Evolutionary conservation across 2,113 vertebrate species (phyloP), one percentile per base, ranked within the genome.

Genomic region (Lanius ludovicianus): DNA sequence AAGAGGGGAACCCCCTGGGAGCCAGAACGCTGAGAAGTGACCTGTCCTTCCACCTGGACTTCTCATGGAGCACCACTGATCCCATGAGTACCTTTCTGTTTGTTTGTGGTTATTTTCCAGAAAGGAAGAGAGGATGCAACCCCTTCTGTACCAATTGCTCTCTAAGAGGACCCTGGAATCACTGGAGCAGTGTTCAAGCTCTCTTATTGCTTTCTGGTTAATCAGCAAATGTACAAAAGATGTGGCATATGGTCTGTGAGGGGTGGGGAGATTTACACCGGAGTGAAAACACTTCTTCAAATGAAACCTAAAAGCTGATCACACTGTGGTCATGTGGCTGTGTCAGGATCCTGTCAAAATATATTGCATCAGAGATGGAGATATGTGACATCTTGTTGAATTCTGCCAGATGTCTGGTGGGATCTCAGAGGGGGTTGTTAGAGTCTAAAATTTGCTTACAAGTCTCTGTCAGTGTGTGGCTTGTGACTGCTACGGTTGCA

Each of bases 211-310:
- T 78, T 87, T 82, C 62, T 39, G 33, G 77, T 50, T 74, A 50
- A 77, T 69, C 68, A 84, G 42, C 53, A 88, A 90, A 57, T 20
- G n/a, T 27, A 75, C 68, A 62, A 53, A 81, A 84, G 75, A 47
- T 67, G 30, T 56, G 65, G 19, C 96, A 95, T 89, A 93, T 85
- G 88, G 78, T 50, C 69, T 89, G 64, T 44, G 87, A 82, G 53
- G 65, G 19, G 39, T 39, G 78, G 62, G 62, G 53, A 82, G 53
- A 71, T 79, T 91, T 93, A 67, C 15, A 77, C 17, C 21, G n/a
- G 56, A 81, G 23, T 0, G 3, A 84, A 90, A 95, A 42, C 23
- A 35, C 52, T 64, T 87, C 64, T 82, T 92, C 82, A 56, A 14
- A 75, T 24, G 69, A 89, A 90, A 73, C 63, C 42, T 22, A 23